phyloP scores from a whole-genome alignment of 1,140 invertebrate genomes.

The Drosophila bifasciata region DNA sequence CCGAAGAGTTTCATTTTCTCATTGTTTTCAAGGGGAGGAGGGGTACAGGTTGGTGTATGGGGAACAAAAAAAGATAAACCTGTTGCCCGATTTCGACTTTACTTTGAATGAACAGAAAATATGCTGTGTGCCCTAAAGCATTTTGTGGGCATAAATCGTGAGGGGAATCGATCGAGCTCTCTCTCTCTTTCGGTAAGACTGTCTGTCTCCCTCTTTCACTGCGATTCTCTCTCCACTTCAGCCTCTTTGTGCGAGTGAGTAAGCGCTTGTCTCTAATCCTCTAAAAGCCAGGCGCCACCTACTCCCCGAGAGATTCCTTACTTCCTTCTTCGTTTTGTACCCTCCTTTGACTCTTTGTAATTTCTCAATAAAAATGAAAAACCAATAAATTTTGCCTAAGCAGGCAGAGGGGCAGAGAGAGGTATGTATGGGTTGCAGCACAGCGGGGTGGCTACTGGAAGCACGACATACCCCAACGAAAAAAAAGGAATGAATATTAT shows the following conservation, averaged over 20 bases:
- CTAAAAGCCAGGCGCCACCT: constrained; percentile 47
- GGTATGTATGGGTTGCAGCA: constrained; percentile 30
- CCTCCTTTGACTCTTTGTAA: constrained; percentile 31
- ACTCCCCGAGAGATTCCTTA: constrained; percentile 37
- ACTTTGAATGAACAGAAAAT: constrained; percentile 76
- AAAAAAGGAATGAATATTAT: constrained; percentile 42
- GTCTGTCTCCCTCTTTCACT: no score
- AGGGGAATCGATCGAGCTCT: constrained; percentile 32
- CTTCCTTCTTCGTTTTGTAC: constrained; percentile 2
- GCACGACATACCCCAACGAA: constrained; percentile 43
- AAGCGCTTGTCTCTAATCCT: constrained; percentile 24
- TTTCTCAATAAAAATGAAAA: constrained; percentile 50
- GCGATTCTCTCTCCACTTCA: no score
- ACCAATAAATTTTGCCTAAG: constrained; percentile 57
- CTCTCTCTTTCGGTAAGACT: not conserved
- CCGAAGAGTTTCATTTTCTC: constrained; percentile 80
- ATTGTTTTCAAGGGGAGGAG: constrained; percentile 47
- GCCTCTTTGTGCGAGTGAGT: no score
- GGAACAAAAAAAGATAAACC: constrained; percentile 44
- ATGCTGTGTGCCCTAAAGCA: constrained; percentile 58
- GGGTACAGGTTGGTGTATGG: no score
- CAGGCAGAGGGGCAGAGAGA: constrained; percentile 45
- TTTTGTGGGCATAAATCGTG: constrained; percentile 72
- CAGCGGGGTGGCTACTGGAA: constrained; percentile 64
- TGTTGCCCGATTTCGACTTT: constrained; percentile 59